Evolutionary conservation across 2,797 vertebrate genomes (phyloP), one percentile per base, ranked within the genome.

Genomic region (Gallinago solitaria): DNA sequence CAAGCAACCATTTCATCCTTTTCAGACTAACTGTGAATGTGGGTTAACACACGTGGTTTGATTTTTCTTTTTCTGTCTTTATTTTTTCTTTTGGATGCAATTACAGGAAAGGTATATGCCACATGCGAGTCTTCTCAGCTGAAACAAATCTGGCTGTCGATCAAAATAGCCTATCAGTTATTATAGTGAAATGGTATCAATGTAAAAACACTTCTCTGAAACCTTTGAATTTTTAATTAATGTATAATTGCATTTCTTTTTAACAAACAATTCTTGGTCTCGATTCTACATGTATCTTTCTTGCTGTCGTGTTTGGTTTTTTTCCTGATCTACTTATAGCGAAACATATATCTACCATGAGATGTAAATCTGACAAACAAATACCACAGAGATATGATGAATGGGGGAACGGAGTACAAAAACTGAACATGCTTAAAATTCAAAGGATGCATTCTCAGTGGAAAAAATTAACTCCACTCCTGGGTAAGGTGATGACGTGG

Each of bases 381-480:
- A 7, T 43, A 54, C 16, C 5, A 3, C 12, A 33, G 51, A 47
- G 33, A 48, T 53, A n/a, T 6, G 23, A 25, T 6, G 25, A 74
- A 19, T 2, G 0, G 1, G 2, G 3, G 6, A 3, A 4, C 12
- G 10, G 5, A 45, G 6, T 25, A 30, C 35, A 48, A 45, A 85
- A 39, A 23, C 15, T 35, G 50, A 80, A 28, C 14, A 45, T 28
- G 6, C 15, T 65, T 53, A 45, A 76, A 83, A 73, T n/a, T 60
- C 86, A 57, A 80, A 69, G 9, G 15, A 35, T 57, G 11, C 12
- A 12, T 91, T 81, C 50, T 57, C 32, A 51, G 45, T 43, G 50
- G 77, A 48, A 65, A 80, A 85, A 90, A 48, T 32, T 41, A 70
- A n/a, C 13, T 83, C 23, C 24, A n/a, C 9, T 48, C 9, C 35